Evolutionary conservation across 2,113 vertebrate genomes (phyloP), one percentile per base, ranked within the genome.

Genomic region (Alces alces): DNA sequence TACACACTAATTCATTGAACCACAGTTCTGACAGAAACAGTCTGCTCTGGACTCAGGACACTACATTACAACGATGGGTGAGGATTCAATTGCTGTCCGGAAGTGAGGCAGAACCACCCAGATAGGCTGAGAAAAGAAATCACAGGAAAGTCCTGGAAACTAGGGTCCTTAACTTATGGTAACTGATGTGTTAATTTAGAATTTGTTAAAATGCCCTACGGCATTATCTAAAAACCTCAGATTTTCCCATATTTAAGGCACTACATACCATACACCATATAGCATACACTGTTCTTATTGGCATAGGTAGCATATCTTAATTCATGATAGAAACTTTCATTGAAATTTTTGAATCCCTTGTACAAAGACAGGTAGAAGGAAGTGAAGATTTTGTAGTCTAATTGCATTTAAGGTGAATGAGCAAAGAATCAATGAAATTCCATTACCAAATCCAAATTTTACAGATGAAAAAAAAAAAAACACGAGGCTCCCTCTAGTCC

Each of bases 341-440:
- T 28, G 66, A 55, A n/a, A 70, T 94, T 76, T 86, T 55, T 86
- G 43, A 95, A 83, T 82, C 10, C 2, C 16, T 89, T 95, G 12
- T 94, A 97, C 66, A 96, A 93, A 97, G 76, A 50, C 30, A 93
- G 80, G 30, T 36, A 79, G 79, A 92, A 19, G 54, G 17, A 89
- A 15, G 47, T 23, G 12, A 96, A 89, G 57, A 50, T 57, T 86
- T 93, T 36, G 27, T 88, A 55, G 70, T 86, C 95, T 55, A 93
- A 85, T 76, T 93, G 64, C 39, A 83, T 95, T 84, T 91, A 66
- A 85, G 36, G 12, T 7, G 33, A 91, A 88, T 61, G 17, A 97
- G 73, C 64, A 95, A 93, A 92, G 27, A 96, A 58, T 55, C 66
- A 58, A 82, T 55, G 30, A 94, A 97, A 96, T 0, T 39, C 50